Conservation (phyloP, 2,113 vertebrate genomes). For the Apeltes quadracus region DNA sequence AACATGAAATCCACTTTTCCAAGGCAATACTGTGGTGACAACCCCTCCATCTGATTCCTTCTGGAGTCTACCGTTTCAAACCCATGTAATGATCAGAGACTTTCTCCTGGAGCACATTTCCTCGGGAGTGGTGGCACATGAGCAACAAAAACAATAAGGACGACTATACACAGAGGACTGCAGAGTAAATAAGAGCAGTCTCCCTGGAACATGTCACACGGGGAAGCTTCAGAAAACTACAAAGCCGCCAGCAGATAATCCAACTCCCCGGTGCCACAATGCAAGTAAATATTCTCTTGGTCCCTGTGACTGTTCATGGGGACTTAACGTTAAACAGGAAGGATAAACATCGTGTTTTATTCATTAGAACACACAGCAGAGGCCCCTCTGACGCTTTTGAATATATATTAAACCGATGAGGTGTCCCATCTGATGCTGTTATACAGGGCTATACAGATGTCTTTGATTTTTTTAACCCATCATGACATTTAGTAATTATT, state of each 20-base stretch:
- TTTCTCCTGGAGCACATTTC: constrained; percentile 50
- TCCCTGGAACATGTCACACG: constrained; percentile 74
- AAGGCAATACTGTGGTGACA: background rate
- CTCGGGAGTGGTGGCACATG: constrained; percentile 70
- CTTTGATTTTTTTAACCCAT: background rate
- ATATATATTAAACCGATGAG: constrained; percentile 76
- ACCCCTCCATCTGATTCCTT: constrained; percentile 38
- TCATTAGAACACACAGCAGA: constrained; percentile 80
- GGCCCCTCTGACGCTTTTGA: constrained; percentile 71
- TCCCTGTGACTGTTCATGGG: constrained; percentile 77
- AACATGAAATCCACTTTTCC: constrained; percentile 12
- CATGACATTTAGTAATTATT: background rate
- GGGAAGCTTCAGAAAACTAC: constrained; percentile 78
- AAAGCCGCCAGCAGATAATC: constrained; percentile 80
- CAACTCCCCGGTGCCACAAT: constrained; percentile 70
- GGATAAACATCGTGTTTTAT: constrained; percentile 84
- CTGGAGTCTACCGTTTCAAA: constrained; percentile 33
- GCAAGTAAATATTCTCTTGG: constrained; percentile 80
- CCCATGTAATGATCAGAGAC: constrained; percentile 57
- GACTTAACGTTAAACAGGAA: constrained; percentile 76
- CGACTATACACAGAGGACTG: constrained; percentile 72
- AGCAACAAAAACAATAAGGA: constrained; percentile 78
- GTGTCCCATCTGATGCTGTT: constrained; percentile 68
- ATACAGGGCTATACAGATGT: constrained; percentile 12
- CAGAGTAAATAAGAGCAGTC: constrained; percentile 76